Conservation (phyloP, 2,888 invertebrate genomes). For the Thymelicus lineola region DNA sequence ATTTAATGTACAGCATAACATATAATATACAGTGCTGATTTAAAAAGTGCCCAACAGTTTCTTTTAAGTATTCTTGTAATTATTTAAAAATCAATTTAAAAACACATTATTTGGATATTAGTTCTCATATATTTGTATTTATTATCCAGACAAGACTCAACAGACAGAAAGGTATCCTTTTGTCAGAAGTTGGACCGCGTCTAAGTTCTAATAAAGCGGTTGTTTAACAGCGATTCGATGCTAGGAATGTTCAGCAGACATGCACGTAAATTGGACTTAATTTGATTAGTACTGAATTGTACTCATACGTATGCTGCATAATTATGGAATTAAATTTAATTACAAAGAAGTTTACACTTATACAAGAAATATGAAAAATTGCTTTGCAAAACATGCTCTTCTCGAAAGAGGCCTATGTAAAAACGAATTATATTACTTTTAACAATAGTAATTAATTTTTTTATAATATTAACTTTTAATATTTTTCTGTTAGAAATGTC, state of each 20-base stretch:
- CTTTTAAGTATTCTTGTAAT: no score
- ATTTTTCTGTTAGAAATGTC: no score
- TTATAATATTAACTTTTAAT: no score
- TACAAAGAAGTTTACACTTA: background rate
- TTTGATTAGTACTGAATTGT: constrained; percentile 48
- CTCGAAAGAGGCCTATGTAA: no score
- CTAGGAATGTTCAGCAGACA: constrained; percentile 56
- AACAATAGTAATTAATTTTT: no score
- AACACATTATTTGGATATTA: background rate
- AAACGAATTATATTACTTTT: no score
- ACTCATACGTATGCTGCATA: background rate
- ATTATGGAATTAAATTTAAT: background rate
- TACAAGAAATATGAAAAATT: no score
- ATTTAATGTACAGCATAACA: no score
- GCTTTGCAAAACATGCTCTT: no score
- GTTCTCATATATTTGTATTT: background rate
- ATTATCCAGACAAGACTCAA: background rate
- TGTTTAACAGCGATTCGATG: constrained; percentile 54
- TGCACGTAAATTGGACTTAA: constrained; percentile 49
- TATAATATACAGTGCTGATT: no score
- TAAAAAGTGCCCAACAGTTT: no score
- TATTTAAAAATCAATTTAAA: background rate
- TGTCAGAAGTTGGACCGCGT: constrained; percentile 53
- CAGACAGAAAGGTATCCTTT: constrained; percentile 70
- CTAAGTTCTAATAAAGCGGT: constrained; percentile 42